These are phyloP conservation scores for Pachypeltis micranthus DNA, from an alignment of 1,140 invertebrate species.

Conservation along the genomic window DNA sequence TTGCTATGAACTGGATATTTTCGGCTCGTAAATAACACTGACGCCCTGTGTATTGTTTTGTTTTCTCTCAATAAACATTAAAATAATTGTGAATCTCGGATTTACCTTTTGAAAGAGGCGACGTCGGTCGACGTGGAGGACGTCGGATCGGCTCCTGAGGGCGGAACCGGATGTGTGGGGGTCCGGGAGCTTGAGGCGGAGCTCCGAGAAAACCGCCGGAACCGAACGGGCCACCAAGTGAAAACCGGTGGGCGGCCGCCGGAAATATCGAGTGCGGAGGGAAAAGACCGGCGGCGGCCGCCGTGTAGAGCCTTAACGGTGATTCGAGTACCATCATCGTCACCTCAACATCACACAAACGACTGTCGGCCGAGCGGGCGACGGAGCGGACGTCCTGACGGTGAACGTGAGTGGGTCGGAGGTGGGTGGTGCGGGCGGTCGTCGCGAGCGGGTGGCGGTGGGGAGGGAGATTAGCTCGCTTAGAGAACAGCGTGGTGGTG, in stretches of 20 bases:
- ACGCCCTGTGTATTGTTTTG: too few relatives aligned
- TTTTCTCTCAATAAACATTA: too few relatives aligned
- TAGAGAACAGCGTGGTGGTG: background rate
- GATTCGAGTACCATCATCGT: constrained; percentile 12
- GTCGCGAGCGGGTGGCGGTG: background rate
- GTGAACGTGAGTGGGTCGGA: too few relatives aligned
- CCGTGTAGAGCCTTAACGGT: constrained; percentile 9
- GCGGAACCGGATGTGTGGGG: constrained; percentile 5
- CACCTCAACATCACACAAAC: constrained; percentile 12
- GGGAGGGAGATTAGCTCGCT: background rate
- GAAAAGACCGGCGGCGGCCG: constrained; percentile 1
- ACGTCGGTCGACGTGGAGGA: background rate
- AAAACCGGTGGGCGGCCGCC: constrained; percentile 1
- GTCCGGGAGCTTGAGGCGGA: background rate
- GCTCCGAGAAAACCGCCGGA: constrained; percentile 3
- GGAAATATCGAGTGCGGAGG: constrained; percentile 7
- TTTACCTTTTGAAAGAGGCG: constrained; percentile 3
- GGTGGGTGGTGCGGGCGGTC: too few relatives aligned
- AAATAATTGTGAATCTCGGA: too few relatives aligned
- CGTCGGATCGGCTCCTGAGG: background rate
- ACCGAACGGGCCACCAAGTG: background rate
- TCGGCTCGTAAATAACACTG: too few relatives aligned
- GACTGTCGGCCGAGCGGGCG: background rate
- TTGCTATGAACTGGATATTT: too few relatives aligned
- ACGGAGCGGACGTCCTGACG: too few relatives aligned